Evolutionary conservation across 2,113 vertebrate species (phyloP), one percentile per base, ranked within the genome.

Genomic region (Chloropsis hardwickii): DNA sequence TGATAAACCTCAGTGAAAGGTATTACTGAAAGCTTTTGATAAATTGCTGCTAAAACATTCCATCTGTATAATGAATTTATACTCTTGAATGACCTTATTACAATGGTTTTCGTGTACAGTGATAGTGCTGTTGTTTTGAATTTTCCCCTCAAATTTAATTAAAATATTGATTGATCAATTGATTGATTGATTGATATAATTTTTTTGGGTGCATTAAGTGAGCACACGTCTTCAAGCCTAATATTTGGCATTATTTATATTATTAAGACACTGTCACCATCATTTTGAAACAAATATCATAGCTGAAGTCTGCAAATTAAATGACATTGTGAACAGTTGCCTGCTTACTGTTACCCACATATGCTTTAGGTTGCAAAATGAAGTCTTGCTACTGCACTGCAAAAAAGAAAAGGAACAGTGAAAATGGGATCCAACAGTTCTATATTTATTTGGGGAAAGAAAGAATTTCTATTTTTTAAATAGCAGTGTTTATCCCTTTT

Each of bases 121-220:
- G 39, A 1, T 86, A 70, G 15, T 50, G 31, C 60, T 91, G 10
- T 76, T 95, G 45, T 57, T 94, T 78, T 78, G n/a, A 79, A 88
- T 96, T 96, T 95, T 80, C 21, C 31, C 11, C 17, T 80, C 58
- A 88, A 95, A 91, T 94, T 90, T 93, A 81, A 97, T 96, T 94
- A 90, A 95, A 96, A 74, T 58, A 33, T 62, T 40, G 17, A 89
- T 79, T 81, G 47, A 88, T 62, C n/a, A n/a, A n/a, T n/a, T 91
- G 50, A 91, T 90, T 25, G 40, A 62, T 45, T 29, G 11, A 47
- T 31, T 76, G 15, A 86, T 84, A 81, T 25, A 81, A 80, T 76
- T 35, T 89, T 3, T 82, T 93, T 92, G 37, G 14, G 35, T 80
- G 27, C 45, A n/a, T 84, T 95, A 92, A 92, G 4, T 54, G 20